Percentiles rank a stretch among this genome's conserved stretches.
phyloP scores from a whole-genome alignment of 2,888 invertebrate genomes.

The Leptopilina syphax region DNA sequence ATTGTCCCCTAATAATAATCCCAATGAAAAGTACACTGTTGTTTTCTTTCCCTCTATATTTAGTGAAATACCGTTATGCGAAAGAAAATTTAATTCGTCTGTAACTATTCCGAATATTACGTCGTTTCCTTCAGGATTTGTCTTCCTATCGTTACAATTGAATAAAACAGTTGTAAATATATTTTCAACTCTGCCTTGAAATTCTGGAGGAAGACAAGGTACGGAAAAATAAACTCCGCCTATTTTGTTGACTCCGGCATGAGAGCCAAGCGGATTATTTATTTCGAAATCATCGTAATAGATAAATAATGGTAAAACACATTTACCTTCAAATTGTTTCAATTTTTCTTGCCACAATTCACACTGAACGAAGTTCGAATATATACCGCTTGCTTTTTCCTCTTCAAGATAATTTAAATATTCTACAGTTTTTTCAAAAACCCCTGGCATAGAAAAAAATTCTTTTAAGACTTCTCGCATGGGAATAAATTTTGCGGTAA shows the following conservation, averaged over 20 bases:
- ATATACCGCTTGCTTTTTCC: too few relatives aligned
- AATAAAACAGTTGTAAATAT: conserved; percentile 10
- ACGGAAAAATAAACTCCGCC: conserved; percentile 43
- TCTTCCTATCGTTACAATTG: conserved; percentile 11
- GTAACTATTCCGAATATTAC: conserved; percentile 41
- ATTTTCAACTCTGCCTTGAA: conserved; percentile 21
- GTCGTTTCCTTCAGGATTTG: conserved; percentile 7
- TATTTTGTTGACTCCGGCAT: conserved; percentile 11
- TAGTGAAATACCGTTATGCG: conserved; percentile 1
- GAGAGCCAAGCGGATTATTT: too few relatives aligned
- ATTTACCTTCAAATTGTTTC: too few relatives aligned
- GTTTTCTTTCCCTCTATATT: not conserved
- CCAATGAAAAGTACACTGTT: conserved; percentile 11
- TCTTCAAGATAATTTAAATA: too few relatives aligned
- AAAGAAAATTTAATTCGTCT: conserved; percentile 37
- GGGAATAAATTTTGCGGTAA: too few relatives aligned
- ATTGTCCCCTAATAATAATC: conserved; percentile 37
- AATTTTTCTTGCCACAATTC: too few relatives aligned
- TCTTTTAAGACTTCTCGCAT: too few relatives aligned
- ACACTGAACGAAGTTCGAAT: too few relatives aligned
- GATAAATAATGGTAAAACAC: too few relatives aligned
- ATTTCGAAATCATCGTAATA: too few relatives aligned
- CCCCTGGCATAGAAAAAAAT: too few relatives aligned
- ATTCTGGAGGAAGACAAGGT: conserved; percentile 37
- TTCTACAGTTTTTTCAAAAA: too few relatives aligned